A percentile compares a stretch with the other conserved stretches of the same genome.
Evolutionary conservation across 2,113 vertebrate species (phyloP).

Genomic region (Leucosticte australis): DNA sequence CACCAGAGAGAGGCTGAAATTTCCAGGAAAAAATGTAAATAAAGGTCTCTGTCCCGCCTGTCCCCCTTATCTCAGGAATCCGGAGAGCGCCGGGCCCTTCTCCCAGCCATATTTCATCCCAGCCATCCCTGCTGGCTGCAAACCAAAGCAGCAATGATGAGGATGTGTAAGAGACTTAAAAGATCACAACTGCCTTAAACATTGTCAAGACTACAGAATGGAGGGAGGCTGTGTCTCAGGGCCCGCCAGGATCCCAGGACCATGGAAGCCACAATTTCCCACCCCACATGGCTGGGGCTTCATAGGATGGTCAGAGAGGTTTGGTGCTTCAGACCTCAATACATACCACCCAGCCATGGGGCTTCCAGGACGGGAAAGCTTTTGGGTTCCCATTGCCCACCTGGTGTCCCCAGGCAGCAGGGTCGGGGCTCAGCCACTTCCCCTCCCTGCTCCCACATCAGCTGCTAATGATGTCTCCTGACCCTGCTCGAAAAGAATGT

Average conservation of each 20-base stretch:
- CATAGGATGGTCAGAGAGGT: neutral
- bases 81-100: neutral
- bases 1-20: neutral
- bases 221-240: neutral
- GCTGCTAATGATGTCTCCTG: constrained; percentile 32
- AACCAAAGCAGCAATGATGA: neutral
- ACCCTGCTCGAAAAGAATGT: neutral
- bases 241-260: rapidly evolving
- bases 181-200: neutral
- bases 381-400: neutral
- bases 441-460: neutral
- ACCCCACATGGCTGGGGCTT: rapidly evolving
- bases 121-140: rapidly evolving
- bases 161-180: neutral
- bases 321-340: neutral
- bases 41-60: constrained; percentile 50
- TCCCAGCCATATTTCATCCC: constrained; percentile 8
- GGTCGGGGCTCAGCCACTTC: rapidly evolving
- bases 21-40: constrained; percentile 55
- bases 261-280: neutral
- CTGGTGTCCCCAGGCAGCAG: neutral
- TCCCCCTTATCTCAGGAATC: constrained; percentile 52
- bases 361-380: neutral
- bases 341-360: rapidly evolving
- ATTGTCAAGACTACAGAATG: neutral